Evolutionary conservation across 2,888 invertebrate genomes (phyloP), one percentile per base, ranked within the genome.

Genomic region (Cheilosia urbana): DNA sequence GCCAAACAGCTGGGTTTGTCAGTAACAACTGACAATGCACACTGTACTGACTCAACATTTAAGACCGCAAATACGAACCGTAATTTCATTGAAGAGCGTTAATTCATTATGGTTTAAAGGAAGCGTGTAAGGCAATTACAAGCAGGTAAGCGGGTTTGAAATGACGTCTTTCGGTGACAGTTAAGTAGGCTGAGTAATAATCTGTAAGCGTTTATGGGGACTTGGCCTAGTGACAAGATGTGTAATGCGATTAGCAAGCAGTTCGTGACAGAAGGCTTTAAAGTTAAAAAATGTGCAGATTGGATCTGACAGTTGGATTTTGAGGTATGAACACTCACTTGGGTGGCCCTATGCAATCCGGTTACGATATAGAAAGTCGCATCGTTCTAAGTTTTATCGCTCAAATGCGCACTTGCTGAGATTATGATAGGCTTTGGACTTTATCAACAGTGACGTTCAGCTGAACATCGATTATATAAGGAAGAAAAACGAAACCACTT

Each of bases 31-130:
- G 49, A 49, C 49, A 21, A 3, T 4, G 11, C 37, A 13, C 21
- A 37, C 21, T 34, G 53, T n/a, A 21, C 3, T 82, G 82, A 82
- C 17, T 82, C 82, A 82, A n/a, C 30, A 15, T 40, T 40, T 19
- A 13, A 45, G 51, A 58, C n/a, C 78, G 24, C 60, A 60, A 17
- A 45, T 49, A 34, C 21, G 40, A 65, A 80, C 63, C 21, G 65
- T 66, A 49, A n/a, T 71, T 60, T n/a, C 60, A 63, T 19, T 6
- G 66, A 77, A 73, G 37, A 53, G 37, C 7, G 27, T 27, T 47
- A 19, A 72, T 72, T 82, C 55, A 73, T 83, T 68, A 49, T 45
- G 45, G 37, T 83, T 83, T 68, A 73, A 57, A 34, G 78, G 57
- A 81, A 69, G 62, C 66, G 77, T 66, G 77, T 19, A 58, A 71